A percentile compares a stretch with the other conserved stretches of the same genome.
phyloP scores from a whole-genome alignment of 2,797 vertebrate genomes.

The Tapirus indicus region DNA sequence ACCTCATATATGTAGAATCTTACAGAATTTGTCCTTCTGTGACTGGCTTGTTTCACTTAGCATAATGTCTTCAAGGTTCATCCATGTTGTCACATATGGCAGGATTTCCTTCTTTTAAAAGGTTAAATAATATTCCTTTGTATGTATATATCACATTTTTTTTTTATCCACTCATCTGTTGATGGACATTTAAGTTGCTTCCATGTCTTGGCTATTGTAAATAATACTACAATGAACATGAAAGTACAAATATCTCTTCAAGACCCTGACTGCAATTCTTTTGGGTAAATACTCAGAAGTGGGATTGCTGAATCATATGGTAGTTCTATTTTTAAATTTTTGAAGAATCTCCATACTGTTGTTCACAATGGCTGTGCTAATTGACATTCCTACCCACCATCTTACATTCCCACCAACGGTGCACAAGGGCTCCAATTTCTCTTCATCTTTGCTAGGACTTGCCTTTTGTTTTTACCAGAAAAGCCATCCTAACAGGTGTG shows the following conservation, averaged over 20 bases:
- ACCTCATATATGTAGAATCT: neutral
- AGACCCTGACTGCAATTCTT: neutral
- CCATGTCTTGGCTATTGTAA: neutral
- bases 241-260: neutral
- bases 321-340: neutral
- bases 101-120: neutral
- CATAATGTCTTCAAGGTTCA: neutral
- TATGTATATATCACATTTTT: neutral
- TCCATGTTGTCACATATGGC: neutral
- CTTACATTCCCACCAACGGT: neutral
- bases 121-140: neutral
- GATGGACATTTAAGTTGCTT: neutral
- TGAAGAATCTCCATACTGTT: neutral
- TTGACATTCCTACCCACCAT: neutral
- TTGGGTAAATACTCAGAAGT: neutral
- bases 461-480: neutral
- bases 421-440: neutral
- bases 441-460: neutral
- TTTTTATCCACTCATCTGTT: neutral
- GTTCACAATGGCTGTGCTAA: neutral
- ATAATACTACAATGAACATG: neutral
- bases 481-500: neutral
- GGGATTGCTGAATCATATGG: neutral
- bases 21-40: neutral
- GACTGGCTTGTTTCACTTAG: neutral